Evolutionary conservation across 2,113 vertebrate genomes (phyloP).

Genomic region (Crotalus helleri): DNA sequence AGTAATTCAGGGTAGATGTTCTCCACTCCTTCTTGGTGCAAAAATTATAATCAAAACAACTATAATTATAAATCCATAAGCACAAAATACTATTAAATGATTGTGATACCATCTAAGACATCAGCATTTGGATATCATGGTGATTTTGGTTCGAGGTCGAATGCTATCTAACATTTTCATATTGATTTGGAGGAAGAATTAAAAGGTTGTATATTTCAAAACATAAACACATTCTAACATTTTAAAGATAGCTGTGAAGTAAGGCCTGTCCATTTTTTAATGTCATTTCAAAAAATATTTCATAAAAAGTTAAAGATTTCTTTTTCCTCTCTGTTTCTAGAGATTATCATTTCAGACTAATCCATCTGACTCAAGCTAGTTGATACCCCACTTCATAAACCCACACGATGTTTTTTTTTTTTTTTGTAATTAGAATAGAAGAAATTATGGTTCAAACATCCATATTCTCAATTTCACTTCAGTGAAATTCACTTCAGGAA

Average conservation of each 20-base stretch:
- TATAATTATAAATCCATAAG: background rate
- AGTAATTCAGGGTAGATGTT: background rate
- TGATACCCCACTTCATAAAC: conserved; percentile 50
- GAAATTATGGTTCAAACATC: rapidly evolving
- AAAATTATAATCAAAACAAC: background rate
- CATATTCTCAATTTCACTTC: background rate
- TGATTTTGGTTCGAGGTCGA: background rate
- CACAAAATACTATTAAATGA: background rate
- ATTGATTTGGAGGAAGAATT: background rate
- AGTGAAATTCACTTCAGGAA: background rate
- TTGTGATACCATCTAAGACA: background rate
- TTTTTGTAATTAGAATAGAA: background rate
- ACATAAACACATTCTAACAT: background rate
- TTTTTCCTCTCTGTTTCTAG: background rate
- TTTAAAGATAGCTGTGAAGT: background rate
- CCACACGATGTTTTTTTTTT: background rate
- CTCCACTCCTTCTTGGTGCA: background rate
- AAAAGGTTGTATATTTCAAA: background rate
- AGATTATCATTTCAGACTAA: background rate
- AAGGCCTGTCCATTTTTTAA: background rate
- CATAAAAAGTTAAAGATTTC: background rate
- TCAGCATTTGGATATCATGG: background rate
- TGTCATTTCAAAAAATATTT: background rate
- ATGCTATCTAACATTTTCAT: background rate
- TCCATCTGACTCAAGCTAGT: conserved; percentile 46